Conservation (phyloP, 1,140 invertebrate species). For the Drosophila kanapiae region DNA sequence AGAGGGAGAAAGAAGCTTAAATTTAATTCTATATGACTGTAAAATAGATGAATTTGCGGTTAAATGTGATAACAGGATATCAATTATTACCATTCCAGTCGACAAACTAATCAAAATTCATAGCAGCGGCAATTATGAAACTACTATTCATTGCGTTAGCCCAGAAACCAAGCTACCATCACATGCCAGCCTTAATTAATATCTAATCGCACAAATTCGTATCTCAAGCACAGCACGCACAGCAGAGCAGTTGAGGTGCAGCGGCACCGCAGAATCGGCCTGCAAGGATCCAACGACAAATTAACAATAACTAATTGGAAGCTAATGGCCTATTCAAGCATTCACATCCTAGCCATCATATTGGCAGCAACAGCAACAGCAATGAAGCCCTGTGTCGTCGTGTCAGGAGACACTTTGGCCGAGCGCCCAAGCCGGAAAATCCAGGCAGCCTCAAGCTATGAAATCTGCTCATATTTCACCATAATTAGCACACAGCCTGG, state of each 20-base stretch:
- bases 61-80: neutral
- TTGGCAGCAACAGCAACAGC: conserved; percentile 22
- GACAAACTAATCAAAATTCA: conserved; percentile 35
- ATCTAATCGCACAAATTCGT: conserved; percentile 11
- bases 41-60: neutral
- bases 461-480: conserved; percentile 48
- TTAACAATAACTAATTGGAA: conserved; percentile 80
- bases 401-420: conserved; percentile 39
- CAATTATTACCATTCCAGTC: conserved; percentile 7
- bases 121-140: conserved; percentile 41
- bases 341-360: conserved; percentile 22
- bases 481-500: conserved; percentile 66
- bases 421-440: conserved; percentile 30
- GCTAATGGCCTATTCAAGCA: conserved; percentile 65
- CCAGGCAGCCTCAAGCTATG: conserved; percentile 35
- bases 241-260: conserved; percentile 25
- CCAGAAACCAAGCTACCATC: conserved; percentile 7
- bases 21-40: too few species aligned
- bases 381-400: conserved; percentile 8
- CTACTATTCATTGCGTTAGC: conserved; percentile 4
- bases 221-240: conserved; percentile 2
- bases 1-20: too few species aligned
- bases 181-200: conserved; percentile 43
- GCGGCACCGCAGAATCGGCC: conserved; percentile 17
- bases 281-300: conserved; percentile 57